Evolutionary conservation across 2,888 invertebrate genomes (phyloP), one percentile per base, ranked within the genome.

Genomic region (Unio delphinus): DNA sequence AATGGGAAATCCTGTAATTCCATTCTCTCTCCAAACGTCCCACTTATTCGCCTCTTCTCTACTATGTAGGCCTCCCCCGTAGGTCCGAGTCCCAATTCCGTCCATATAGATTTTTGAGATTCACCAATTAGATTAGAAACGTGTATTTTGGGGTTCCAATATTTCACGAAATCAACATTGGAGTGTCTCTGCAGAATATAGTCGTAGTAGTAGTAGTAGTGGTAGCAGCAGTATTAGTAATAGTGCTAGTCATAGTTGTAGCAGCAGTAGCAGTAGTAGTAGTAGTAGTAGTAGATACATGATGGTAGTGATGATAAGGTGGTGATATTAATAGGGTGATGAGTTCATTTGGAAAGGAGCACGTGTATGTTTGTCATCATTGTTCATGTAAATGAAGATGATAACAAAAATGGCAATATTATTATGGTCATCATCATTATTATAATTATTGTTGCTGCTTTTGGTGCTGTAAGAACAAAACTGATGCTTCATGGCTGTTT

Each of bases 1-100:
- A 89, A 88, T 3, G 89, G 89, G 74, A 88, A 89, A 61, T 88
- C 83, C 58, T 81, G 76, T 6, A 89, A 80, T 67, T 89, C 89
- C 60, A 89, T 72, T 66, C 81, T 84, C 69, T 89, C 88, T 20
- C 84, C 75, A 70, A 88, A 89, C 11, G 75, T 71, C 15, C 87
- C 88, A 67, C 83, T 86, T 1, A 87, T 73, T 54, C 87, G 68
- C 23, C 85, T 69, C 56, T 85, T 86, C 68, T 88, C 86, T 15
- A 83, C 73, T 26, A 87, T 79, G 62, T 78, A 87, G 0, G 87
- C 86, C 45, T 87, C 82, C 1, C 83, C 84, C 23, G 72, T 65
- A 11, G 78, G 75, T 11, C 76, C 79, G 59, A 73, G 76, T 34
- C 76, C 65, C 11, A 83, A 61, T 62, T 79, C 80, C n/a, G 74